Percentiles rank a stretch among this genome's conserved stretches.
Evolutionary conservation across 2,113 vertebrate genomes (phyloP).

Genomic region (Oophaga pumilio): DNA sequence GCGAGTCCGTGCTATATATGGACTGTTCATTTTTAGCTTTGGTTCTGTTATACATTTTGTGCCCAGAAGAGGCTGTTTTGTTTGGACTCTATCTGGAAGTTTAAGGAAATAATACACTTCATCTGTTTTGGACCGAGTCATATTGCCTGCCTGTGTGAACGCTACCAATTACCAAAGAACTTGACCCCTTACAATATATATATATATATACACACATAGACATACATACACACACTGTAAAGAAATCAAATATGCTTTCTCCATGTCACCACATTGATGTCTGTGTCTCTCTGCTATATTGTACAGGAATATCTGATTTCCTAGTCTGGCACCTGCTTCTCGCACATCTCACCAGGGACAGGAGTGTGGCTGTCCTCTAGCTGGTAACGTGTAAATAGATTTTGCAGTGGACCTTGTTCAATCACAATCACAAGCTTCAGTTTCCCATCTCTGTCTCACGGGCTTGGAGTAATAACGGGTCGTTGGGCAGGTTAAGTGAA

Average conservation of each 20-base stretch:
- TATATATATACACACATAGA: too few relatives aligned
- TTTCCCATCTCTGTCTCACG: conserved; percentile 64
- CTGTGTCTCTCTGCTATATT: neutral
- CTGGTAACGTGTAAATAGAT: conserved; percentile 67
- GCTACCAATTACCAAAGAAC: too few relatives aligned
- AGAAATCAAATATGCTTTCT: neutral
- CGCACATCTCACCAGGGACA: conserved; percentile 57
- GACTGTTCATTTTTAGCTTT: too few relatives aligned
- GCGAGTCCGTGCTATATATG: too few relatives aligned
- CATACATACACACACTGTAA: neutral
- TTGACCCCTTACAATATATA: too few relatives aligned
- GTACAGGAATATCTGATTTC: conserved; percentile 28
- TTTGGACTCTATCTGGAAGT: too few relatives aligned
- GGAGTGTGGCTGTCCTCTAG: conserved; percentile 59
- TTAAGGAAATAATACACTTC: too few relatives aligned
- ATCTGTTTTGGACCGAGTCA: too few relatives aligned
- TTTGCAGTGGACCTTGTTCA: conserved; percentile 60
- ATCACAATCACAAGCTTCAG: conserved; percentile 61
- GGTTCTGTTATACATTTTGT: too few relatives aligned
- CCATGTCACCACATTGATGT: neutral
- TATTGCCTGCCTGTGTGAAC: too few relatives aligned
- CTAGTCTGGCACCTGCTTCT: conserved; percentile 37
- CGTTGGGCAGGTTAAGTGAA: conserved; percentile 74
- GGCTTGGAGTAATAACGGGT: conserved; percentile 69
- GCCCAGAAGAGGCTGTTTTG: too few relatives aligned